Evolutionary conservation across 1,140 invertebrate genomes (phyloP).

Genomic region (Phymorhynchus buccinoides): DNA sequence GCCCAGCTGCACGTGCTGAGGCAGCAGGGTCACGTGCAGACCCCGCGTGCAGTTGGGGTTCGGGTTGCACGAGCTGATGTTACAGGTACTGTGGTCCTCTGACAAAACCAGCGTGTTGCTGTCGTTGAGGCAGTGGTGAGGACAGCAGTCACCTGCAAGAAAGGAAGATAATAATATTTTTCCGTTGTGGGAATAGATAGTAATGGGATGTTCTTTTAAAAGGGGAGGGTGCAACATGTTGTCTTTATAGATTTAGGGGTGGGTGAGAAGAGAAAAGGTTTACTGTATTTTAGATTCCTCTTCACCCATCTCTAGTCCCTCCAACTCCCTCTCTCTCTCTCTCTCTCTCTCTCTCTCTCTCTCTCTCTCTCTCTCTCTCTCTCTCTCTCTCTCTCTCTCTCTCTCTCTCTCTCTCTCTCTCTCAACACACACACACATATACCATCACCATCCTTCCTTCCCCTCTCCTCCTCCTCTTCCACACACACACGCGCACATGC

Average conservation of each 20-base stretch:
- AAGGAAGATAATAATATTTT: too few species aligned
- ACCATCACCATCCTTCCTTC: neutral
- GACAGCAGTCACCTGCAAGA: constrained; percentile 14
- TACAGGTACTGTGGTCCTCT: neutral
- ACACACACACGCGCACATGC: neutral
- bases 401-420: too few species aligned
- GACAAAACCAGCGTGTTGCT: neutral
- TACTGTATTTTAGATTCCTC: too few species aligned
- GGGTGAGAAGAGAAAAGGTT: neutral
- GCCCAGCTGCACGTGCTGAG: constrained; percentile 5
- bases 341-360: too few species aligned
- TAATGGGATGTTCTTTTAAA: neutral
- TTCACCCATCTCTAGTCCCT: too few species aligned
- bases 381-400: too few species aligned
- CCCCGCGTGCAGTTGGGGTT: neutral
- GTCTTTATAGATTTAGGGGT: neutral
- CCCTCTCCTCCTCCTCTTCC: too few species aligned
- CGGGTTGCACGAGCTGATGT: constrained; percentile 11
- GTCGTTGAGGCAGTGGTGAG: neutral
- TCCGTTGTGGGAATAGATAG: too few species aligned
- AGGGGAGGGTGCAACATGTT: neutral
- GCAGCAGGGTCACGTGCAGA: constrained; percentile 10
- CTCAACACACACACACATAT: neutral
- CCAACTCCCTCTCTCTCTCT: too few species aligned
- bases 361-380: too few species aligned